Evolutionary conservation across 1,140 invertebrate genomes (phyloP), one percentile per base, ranked within the genome.

Genomic region (Philotrypesis tridentata): DNA sequence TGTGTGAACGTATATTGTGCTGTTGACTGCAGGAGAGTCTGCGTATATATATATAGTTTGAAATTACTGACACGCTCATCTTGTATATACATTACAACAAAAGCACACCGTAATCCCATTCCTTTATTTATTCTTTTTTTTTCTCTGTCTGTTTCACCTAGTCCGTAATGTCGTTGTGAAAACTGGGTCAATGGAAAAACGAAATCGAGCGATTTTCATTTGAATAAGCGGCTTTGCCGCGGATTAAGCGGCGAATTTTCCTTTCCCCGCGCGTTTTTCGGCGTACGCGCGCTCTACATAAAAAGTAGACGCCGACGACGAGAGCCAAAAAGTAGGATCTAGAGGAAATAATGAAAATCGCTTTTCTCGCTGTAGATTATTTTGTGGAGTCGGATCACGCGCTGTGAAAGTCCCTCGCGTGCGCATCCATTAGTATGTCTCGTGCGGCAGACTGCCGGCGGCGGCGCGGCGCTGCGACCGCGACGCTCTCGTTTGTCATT

Each of bases 321-420:
- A 79, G 63, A 67, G 40, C 40, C 5, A 33, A 40, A 71, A 72
- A 77, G 48, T 72, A 55, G 75, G 23, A 79, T 74, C 31, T 27
- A 29, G 14, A 40, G n/a, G n/a, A 74, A 79, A 83, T 83, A 83
- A 83, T 83, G 82, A 83, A 83, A 83, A 83, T 83, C 73, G 82
- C 78, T 83, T 83, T 83, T 83, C 27, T 33, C 65, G 25, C 7
- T 60, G 65, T 80, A 65, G 63, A 75, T 76, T n/a, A n/a, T n/a
- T 70, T 83, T 80, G 63, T 79, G 60, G 29, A 83, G 68, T 83
- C 71, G 23, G 71, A 43, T 71, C 72, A 83, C 78, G 82, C 74
- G 33, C 55, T 60, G 77, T 80, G 82, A 83, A 83, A 83, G 82
- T 83, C 73, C 40, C 43, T 40, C 31, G 82, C 63, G 72, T 76